Evolutionary conservation across 2,113 vertebrate genomes (phyloP).

Genomic region (Oreochromis niloticus): DNA sequence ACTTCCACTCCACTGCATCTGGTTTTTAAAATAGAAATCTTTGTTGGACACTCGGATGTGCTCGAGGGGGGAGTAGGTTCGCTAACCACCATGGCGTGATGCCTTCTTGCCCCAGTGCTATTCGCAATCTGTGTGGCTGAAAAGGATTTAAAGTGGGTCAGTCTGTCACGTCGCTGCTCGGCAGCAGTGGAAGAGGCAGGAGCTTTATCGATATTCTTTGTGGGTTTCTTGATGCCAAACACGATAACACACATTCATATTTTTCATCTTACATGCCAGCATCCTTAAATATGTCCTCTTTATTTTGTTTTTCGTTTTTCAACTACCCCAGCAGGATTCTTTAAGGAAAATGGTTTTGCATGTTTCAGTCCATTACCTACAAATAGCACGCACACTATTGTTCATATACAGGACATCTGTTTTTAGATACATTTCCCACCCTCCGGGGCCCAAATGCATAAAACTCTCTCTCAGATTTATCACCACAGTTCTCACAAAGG

Average conservation of each 20-base stretch:
- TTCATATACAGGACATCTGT: not conserved
- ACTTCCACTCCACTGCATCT: slow-evolving; percentile 33
- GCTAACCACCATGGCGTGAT: slow-evolving; percentile 22
- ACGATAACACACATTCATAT: not conserved
- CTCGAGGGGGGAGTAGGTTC: slow-evolving; percentile 5
- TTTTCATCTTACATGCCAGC: not conserved
- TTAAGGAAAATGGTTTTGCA: not conserved
- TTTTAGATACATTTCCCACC: not conserved
- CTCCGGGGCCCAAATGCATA: not conserved
- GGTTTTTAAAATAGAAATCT: slow-evolving; percentile 29
- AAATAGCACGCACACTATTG: not conserved
- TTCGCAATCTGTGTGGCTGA: slow-evolving; percentile 19
- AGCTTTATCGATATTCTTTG: not conserved
- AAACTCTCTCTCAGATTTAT: not conserved
- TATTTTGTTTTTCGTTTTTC: not conserved
- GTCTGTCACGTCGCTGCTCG: slow-evolving; percentile 22
- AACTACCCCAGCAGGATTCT: not conserved
- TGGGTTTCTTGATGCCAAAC: accelerated
- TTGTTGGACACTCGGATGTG: slow-evolving; percentile 25
- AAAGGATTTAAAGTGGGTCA: slow-evolving; percentile 50
- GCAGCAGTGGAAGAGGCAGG: not conserved
- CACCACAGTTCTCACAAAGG: not conserved
- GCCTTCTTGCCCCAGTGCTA: slow-evolving; percentile 46
- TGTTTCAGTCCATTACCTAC: not conserved
- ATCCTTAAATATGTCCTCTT: not conserved